These are phyloP conservation scores for Tretioscincus oriximinensis DNA, from an alignment of 2,113 vertebrate genomes.

Conservation along the genomic window DNA sequence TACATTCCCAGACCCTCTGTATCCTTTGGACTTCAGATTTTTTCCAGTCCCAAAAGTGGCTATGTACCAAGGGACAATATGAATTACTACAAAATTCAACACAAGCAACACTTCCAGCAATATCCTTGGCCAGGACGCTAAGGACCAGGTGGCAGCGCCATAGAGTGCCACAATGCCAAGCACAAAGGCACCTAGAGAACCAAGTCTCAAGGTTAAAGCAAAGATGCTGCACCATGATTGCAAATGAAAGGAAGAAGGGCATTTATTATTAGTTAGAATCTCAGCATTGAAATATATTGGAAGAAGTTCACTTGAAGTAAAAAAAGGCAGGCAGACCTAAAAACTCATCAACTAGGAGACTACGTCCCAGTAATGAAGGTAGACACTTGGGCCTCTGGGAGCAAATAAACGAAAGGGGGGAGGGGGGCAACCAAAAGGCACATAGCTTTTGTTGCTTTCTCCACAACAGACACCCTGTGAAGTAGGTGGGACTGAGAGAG, in stretches of 20 bases:
- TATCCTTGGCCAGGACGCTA: neutral
- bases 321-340: neutral
- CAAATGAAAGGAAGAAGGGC: neutral
- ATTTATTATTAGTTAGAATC: neutral
- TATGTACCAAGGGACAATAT: neutral
- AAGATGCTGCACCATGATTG: neutral
- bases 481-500: too few species aligned
- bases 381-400: too few species aligned
- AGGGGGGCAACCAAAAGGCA: too few species aligned
- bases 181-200: neutral
- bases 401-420: too few species aligned
- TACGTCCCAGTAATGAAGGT: neutral
- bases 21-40: neutral
- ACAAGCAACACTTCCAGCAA: neutral
- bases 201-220: neutral
- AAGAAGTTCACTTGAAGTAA: constrained; percentile 31
- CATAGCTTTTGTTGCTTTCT: too few species aligned
- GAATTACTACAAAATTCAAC: rapidly evolving
- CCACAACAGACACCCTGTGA: too few species aligned
- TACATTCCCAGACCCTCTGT: neutral
- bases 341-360: neutral
- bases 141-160: neutral
- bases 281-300: constrained; percentile 30
- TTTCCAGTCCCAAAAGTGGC: neutral
- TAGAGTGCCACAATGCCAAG: neutral